Evolutionary conservation across 2,888 invertebrate genomes (phyloP).

Genomic region (Pyrocoelia pectoralis): DNA sequence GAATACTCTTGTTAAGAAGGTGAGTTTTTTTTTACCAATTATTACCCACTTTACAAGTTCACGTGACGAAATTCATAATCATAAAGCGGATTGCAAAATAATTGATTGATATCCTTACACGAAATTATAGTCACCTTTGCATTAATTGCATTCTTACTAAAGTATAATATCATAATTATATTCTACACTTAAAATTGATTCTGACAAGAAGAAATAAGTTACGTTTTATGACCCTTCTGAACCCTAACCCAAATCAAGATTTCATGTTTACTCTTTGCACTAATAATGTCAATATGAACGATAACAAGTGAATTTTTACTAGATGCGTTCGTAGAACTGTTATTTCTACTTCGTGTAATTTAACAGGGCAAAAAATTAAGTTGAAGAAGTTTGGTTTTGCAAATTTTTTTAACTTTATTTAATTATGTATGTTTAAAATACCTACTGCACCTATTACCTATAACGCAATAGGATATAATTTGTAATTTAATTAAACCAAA

Average conservation of each 20-base stretch:
- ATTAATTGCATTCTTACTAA: background rate
- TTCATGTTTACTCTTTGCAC: slow-evolving; percentile 9
- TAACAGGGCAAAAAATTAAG: no score
- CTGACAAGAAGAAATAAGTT: background rate
- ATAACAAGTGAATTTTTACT: background rate
- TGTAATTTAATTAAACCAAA: no score
- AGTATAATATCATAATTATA: background rate
- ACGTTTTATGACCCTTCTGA: background rate
- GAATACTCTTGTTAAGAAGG: slow-evolving; percentile 5
- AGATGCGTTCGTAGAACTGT: background rate
- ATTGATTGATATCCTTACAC: no score
- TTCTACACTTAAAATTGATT: background rate
- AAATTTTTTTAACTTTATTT: no score
- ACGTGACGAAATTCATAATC: no score
- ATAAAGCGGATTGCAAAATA: no score
- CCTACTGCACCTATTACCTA: no score
- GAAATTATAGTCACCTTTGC: background rate
- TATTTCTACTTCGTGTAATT: no score
- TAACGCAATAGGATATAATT: no score
- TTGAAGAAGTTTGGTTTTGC: no score
- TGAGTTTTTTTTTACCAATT: background rate
- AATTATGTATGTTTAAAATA: no score
- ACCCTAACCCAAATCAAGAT: slow-evolving; percentile 5
- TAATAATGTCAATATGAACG: background rate
- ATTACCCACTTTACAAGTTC: background rate